A percentile compares a stretch with the other conserved stretches of the same genome.
Evolutionary conservation across 2,888 invertebrate species (phyloP).

Genomic region (Drosophila eohydei): DNA sequence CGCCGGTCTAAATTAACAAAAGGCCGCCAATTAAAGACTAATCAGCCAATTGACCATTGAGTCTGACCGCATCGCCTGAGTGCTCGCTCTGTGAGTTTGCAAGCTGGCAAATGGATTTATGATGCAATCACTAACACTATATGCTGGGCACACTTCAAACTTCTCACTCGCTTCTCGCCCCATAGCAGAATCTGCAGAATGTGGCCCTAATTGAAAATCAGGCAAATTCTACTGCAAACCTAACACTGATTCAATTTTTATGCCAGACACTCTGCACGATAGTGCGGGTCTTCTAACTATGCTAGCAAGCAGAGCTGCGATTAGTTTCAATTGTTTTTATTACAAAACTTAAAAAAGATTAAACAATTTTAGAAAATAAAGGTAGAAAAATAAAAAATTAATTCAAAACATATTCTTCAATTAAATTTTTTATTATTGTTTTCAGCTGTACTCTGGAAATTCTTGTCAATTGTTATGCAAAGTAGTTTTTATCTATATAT

Average conservation of each 20-base stretch:
- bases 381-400: no score
- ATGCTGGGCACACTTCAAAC: conserved; percentile 43
- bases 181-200: conserved; percentile 17
- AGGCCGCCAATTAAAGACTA: conserved; percentile 76
- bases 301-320: background rate
- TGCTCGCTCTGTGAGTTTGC: conserved; percentile 2
- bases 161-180: conserved; percentile 35
- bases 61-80: conserved; percentile 39
- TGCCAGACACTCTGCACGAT: conserved; percentile 15
- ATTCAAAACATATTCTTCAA: no score
- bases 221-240: conserved; percentile 37
- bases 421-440: no score
- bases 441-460: no score
- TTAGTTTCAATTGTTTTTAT: background rate
- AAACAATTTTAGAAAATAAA: background rate
- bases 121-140: conserved; percentile 51
- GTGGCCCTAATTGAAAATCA: conserved; percentile 50
- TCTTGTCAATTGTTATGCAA: no score
- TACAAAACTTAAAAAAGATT: background rate
- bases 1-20: conserved; percentile 77
- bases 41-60: conserved; percentile 75
- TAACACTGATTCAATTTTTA: conserved; percentile 57
- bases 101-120: conserved; percentile 50
- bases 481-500: no score
- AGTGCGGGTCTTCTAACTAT: conserved; percentile 12